phyloP scores from a whole-genome alignment of 2,888 invertebrate genomes.

The Oligia strigilis region DNA sequence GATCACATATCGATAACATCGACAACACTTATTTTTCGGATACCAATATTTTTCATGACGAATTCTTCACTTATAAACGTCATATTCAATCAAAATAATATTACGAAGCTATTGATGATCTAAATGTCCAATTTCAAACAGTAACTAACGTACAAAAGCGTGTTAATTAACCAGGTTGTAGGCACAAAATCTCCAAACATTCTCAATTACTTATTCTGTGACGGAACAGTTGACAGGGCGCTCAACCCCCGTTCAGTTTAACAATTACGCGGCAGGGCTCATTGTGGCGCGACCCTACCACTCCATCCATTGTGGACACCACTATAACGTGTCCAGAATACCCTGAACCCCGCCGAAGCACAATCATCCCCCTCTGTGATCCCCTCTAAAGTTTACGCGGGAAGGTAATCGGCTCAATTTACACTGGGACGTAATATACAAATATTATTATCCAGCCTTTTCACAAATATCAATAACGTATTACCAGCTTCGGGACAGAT shows the following conservation, averaged over 20 bases:
- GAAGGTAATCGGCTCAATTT: constrained; percentile 74
- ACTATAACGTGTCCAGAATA: constrained; percentile 78
- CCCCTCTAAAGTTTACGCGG: constrained; percentile 52
- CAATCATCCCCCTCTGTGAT: constrained; percentile 65
- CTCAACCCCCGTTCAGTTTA: constrained; percentile 89
- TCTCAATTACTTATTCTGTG: constrained; percentile 81
- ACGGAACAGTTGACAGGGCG: constrained; percentile 88
- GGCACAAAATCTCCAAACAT: constrained; percentile 67
- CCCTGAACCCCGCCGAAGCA: constrained; percentile 68
- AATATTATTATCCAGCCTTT: constrained; percentile 90
- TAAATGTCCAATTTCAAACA: constrained; percentile 28
- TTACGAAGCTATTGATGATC: not conserved
- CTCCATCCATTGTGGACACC: constrained; percentile 87
- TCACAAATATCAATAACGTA: constrained; percentile 90
- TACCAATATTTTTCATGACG: not conserved
- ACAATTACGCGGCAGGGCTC: constrained; percentile 89
- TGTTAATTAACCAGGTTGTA: constrained; percentile 64
- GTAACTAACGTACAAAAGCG: constrained; percentile 41
- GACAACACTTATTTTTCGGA: constrained; percentile 10
- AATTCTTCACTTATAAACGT: not conserved
- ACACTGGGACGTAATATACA: constrained; percentile 82
- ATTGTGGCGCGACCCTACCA: constrained; percentile 88
- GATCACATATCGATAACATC: constrained; percentile 64
- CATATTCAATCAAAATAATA: not conserved
- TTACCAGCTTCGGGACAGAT: constrained; percentile 87